Evolutionary conservation across 1,140 invertebrate species (phyloP).

Genomic region (Calosoma granatense): DNA sequence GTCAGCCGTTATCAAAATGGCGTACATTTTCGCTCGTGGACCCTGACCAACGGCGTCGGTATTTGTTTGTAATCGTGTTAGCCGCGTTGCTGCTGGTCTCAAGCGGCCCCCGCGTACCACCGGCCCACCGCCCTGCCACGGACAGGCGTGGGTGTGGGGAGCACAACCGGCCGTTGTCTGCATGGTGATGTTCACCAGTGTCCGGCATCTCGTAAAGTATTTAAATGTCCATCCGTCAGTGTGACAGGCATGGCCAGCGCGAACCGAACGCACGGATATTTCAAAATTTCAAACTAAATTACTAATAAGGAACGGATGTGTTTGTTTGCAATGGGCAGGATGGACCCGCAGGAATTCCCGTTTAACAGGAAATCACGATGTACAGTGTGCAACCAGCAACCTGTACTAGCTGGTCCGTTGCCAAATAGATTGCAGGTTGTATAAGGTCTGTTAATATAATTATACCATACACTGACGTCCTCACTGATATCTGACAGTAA

Average conservation of each 20-base stretch:
- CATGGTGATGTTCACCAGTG: slow-evolving; percentile 11
- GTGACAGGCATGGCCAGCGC: slow-evolving; percentile 1
- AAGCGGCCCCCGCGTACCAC: slow-evolving; percentile 14
- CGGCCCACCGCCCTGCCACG: not conserved
- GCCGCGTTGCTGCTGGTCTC: slow-evolving; percentile 15
- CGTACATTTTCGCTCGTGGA: not conserved
- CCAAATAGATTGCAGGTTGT: too few relatives aligned
- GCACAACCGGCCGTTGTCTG: not conserved
- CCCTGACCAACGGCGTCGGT: not conserved
- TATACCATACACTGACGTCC: too few relatives aligned
- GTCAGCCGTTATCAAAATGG: not conserved
- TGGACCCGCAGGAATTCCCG: not conserved
- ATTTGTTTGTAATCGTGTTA: slow-evolving; percentile 15
- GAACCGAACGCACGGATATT: not conserved
- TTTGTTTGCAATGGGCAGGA: not conserved
- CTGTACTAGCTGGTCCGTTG: too few relatives aligned
- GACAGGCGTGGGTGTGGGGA: not conserved
- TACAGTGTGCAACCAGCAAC: too few relatives aligned
- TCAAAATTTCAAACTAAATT: slow-evolving; percentile 8
- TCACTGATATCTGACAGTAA: too few relatives aligned
- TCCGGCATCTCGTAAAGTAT: slow-evolving; percentile 24
- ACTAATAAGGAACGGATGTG: slow-evolving; percentile 3
- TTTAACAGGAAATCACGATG: not conserved
- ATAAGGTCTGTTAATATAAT: too few relatives aligned
- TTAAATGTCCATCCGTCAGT: slow-evolving; percentile 24